phyloP scores from a whole-genome alignment of 2,797 vertebrate species.

The Tenualosa thibaudeaui region DNA sequence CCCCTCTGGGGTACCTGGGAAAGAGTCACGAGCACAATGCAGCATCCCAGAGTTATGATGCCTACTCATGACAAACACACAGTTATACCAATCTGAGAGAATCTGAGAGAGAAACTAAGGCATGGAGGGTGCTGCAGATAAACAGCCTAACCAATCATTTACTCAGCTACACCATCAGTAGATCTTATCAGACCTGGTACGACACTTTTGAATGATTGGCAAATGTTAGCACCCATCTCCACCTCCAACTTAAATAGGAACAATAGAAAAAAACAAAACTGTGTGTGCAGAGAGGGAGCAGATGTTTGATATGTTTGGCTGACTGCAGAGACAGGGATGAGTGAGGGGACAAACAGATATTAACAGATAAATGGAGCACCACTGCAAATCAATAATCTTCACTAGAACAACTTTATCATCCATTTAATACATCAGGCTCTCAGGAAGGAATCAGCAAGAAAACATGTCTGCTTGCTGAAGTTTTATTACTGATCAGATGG shows the following conservation, averaged over 20 bases:
- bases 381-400: too few species aligned
- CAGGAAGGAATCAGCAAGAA: too few species aligned
- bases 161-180: too few species aligned
- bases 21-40: not conserved
- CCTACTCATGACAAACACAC: too few species aligned
- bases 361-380: not conserved
- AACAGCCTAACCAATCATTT: too few species aligned
- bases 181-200: too few species aligned
- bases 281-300: not conserved
- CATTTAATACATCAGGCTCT: not conserved
- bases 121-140: too few species aligned
- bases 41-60: not conserved
- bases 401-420: not conserved
- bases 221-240: too few species aligned
- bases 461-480: not conserved
- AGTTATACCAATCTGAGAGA: too few species aligned
- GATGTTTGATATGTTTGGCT: not conserved
- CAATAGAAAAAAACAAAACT: not conserved
- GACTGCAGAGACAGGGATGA: not conserved
- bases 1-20: not conserved
- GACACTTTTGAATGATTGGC: too few species aligned
- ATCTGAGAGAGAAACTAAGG: too few species aligned
- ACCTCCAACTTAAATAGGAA: too few species aligned
- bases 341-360: not conserved
- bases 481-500: not conserved